Evolutionary conservation across 2,113 vertebrate genomes (phyloP).

Genomic region (Psammodynastes pulverulentus): DNA sequence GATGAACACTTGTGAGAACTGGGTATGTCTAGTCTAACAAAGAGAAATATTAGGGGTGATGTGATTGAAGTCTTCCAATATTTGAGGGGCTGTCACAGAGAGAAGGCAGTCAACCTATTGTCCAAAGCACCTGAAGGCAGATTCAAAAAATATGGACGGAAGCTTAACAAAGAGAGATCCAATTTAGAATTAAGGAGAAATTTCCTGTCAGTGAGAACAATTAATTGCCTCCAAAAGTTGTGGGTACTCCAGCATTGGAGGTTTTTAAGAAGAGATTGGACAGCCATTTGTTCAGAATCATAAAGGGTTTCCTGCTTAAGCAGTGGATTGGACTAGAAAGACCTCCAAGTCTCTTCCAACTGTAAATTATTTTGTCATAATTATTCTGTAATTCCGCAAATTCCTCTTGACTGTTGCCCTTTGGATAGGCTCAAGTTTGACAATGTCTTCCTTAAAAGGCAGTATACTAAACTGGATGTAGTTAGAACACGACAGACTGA

Average conservation of each 20-base stretch:
- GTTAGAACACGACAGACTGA: not conserved
- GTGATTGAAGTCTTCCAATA: not conserved
- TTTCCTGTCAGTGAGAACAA: no score
- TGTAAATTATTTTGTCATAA: not conserved
- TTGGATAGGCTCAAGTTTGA: not conserved
- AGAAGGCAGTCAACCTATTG: not conserved
- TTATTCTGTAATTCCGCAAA: no score
- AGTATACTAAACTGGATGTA: not conserved
- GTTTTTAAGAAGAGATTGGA: no score
- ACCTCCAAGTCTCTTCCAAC: not conserved
- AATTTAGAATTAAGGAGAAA: no score
- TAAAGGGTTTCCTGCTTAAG: not conserved
- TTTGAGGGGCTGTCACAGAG: not conserved
- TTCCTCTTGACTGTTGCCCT: not conserved
- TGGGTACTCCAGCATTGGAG: no score
- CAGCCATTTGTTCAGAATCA: no score
- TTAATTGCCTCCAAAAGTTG: no score
- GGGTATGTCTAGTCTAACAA: not conserved
- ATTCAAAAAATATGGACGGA: not conserved
- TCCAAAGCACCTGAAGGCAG: not conserved
- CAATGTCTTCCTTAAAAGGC: not conserved
- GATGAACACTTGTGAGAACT: not conserved
- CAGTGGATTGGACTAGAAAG: not conserved
- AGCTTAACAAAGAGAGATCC: not conserved
- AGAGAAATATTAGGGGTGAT: not conserved